These are phyloP conservation scores for Eupithecia vulgata DNA, from an alignment of 2,888 invertebrate species.

Conservation along the genomic window DNA sequence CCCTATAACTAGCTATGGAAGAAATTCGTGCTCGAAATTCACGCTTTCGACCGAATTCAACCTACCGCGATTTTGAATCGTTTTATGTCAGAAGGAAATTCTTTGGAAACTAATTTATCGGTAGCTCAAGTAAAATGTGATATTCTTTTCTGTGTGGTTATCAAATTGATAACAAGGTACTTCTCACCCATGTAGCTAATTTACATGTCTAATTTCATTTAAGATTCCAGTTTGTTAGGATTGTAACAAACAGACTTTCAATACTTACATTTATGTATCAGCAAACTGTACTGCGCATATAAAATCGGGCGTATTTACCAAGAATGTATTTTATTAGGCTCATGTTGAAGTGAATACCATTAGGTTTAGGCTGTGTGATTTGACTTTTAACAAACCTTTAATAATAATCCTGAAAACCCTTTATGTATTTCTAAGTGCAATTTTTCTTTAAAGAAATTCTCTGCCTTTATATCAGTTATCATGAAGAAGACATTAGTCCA, in stretches of 20 bases:
- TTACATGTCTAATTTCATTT: neutral
- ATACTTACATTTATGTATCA: neutral
- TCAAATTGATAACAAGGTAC: neutral
- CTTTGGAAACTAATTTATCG: neutral
- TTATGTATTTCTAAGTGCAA: neutral
- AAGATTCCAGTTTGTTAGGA: neutral
- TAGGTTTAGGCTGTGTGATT: slow-evolving; percentile 6
- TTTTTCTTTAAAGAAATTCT: neutral
- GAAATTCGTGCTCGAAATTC: too few relatives aligned
- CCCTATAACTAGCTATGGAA: too few relatives aligned
- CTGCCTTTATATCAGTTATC: too few relatives aligned
- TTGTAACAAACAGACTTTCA: neutral
- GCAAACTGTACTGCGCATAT: slow-evolving; percentile 31
- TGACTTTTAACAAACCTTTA: slow-evolving; percentile 2
- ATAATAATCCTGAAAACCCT: too few relatives aligned
- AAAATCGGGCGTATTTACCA: slow-evolving; percentile 24
- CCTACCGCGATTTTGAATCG: neutral
- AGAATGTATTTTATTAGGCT: slow-evolving; percentile 25
- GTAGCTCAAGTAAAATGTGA: neutral
- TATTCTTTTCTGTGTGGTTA: neutral
- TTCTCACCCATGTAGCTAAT: neutral
- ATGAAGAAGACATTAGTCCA: too few relatives aligned
- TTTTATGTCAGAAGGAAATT: too few relatives aligned
- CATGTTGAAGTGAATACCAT: slow-evolving; percentile 17
- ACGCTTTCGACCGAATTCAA: neutral